phyloP scores from a whole-genome alignment of 2,888 invertebrate species.

The Gortyna flavago region DNA sequence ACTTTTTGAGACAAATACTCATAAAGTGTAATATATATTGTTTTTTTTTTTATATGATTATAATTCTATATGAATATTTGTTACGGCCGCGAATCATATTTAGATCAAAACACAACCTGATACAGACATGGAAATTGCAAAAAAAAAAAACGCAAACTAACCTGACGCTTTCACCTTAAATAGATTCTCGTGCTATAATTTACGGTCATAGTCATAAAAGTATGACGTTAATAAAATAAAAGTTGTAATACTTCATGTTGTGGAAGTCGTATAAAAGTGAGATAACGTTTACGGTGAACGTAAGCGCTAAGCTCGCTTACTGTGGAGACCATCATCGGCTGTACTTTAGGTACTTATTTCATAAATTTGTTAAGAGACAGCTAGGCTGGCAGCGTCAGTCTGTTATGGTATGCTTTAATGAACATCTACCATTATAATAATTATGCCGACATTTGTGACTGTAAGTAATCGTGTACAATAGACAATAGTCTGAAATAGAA shows the following conservation, averaged over 20 bases:
- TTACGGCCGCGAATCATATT: background rate
- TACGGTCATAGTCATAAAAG: slow-evolving; percentile 36
- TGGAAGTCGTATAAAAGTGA: slow-evolving; percentile 49
- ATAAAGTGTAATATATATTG: too few species aligned
- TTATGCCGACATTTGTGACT: background rate
- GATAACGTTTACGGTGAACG: slow-evolving; percentile 39
- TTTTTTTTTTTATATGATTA: background rate
- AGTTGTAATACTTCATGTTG: slow-evolving; percentile 38
- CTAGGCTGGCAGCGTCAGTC: too few species aligned
- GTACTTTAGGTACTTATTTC: background rate
- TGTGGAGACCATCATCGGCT: background rate
- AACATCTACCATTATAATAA: too few species aligned
- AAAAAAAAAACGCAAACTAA: background rate
- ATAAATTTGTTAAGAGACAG: too few species aligned
- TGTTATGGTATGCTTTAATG: background rate
- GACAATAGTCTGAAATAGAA: background rate
- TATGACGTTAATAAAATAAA: slow-evolving; percentile 42
- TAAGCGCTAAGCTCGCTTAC: slow-evolving; percentile 21
- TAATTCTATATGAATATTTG: background rate
- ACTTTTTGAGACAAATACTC: slow-evolving; percentile 3
- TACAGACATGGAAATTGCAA: background rate
- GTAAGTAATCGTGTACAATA: background rate
- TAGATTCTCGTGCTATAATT: slow-evolving; percentile 20
- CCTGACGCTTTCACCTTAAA: background rate
- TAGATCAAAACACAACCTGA: background rate